Conservation (phyloP, 2,888 invertebrate species). For the Phengaris arion region DNA sequence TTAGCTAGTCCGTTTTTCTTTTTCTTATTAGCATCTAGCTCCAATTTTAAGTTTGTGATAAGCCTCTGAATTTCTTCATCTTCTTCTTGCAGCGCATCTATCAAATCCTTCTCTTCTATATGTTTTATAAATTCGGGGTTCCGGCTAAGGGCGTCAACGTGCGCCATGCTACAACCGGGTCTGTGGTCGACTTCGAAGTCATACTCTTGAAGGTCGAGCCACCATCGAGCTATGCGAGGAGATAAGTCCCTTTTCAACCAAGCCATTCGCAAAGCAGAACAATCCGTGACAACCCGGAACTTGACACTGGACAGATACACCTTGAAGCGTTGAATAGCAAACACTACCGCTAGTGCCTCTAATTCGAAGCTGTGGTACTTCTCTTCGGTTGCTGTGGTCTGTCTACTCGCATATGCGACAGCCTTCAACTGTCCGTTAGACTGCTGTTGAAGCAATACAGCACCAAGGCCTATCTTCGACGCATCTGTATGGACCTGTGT, state of each 20-base stretch:
- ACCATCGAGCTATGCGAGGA: too few species aligned
- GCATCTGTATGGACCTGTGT: not conserved
- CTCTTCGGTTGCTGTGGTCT: not conserved
- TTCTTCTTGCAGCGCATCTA: not conserved
- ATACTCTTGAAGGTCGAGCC: too few species aligned
- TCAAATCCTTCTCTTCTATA: not conserved
- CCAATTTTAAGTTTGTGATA: not conserved
- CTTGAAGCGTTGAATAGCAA: too few species aligned
- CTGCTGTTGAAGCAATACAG: not conserved
- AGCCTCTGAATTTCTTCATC: not conserved
- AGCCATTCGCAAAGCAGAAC: too few species aligned
- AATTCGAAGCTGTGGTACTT: not conserved
- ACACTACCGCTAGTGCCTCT: too few species aligned
- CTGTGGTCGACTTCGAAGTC: constrained; percentile 16
- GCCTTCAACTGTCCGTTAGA: not conserved
- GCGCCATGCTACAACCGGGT: constrained; percentile 18
- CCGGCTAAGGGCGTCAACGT: constrained; percentile 22
- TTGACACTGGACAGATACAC: too few species aligned
- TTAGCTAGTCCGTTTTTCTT: not conserved
- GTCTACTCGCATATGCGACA: not conserved
- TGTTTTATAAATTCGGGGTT: not conserved
- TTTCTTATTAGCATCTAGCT: not conserved
- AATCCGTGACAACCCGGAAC: too few species aligned
- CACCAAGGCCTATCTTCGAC: not conserved
- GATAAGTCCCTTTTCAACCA: too few species aligned